Conservation (phyloP, 2,888 invertebrate genomes). For the Sicus ferrugineus region DNA sequence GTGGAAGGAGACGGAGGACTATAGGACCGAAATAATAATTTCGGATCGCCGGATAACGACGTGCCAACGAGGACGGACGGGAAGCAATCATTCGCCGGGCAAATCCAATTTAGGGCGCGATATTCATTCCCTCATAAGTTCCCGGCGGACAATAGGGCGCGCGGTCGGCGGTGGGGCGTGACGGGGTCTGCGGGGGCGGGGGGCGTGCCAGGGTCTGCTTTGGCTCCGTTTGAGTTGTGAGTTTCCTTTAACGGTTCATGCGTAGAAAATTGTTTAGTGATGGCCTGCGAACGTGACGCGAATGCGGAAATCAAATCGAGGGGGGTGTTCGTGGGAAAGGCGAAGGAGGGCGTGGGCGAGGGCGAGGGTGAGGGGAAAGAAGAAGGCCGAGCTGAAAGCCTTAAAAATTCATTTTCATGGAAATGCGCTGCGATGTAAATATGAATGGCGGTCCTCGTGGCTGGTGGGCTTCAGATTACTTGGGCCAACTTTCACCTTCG, state of each 20-base stretch:
- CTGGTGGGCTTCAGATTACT: background rate
- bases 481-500: no score
- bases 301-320: constrained; percentile 12
- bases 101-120: background rate
- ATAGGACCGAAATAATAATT: no score
- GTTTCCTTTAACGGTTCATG: constrained; percentile 45
- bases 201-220: background rate
- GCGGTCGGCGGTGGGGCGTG: background rate
- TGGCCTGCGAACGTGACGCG: constrained; percentile 42
- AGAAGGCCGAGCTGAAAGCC: background rate
- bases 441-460: background rate
- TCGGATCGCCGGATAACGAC: background rate
- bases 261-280: constrained; percentile 58
- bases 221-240: background rate
- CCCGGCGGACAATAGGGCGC: background rate
- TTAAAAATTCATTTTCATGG: background rate
- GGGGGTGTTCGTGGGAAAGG: background rate
- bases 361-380: background rate
- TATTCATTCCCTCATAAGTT: background rate
- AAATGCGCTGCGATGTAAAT: background rate
- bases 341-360: background rate
- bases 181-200: background rate
- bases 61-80: background rate
- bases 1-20: no score
- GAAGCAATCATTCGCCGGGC: background rate